Conservation (phyloP, 1,140 invertebrate genomes). For the Cotesia typhae region DNA sequence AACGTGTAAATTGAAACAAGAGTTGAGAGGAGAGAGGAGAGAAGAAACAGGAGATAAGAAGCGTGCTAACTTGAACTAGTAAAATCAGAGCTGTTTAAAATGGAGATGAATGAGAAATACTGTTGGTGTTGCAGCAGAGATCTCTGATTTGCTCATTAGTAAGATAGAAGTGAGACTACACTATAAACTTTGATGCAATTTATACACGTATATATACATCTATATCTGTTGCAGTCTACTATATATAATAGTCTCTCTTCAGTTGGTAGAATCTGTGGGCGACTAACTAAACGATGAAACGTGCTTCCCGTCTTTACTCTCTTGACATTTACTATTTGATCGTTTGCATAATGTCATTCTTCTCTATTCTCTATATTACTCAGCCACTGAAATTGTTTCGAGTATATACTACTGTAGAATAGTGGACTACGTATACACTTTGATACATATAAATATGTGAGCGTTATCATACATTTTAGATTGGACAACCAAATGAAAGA, state of each 20-base stretch:
- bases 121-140: slow-evolving; percentile 24
- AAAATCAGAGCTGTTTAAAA: background rate
- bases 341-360: slow-evolving; percentile 40
- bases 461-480: background rate
- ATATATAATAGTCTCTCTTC: too few relatives aligned
- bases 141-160: slow-evolving; percentile 35
- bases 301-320: slow-evolving; percentile 31
- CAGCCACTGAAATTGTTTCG: background rate
- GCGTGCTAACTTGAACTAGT: background rate
- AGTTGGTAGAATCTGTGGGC: slow-evolving; percentile 32
- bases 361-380: slow-evolving; percentile 5
- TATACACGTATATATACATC: too few relatives aligned
- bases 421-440: background rate
- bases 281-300: slow-evolving; percentile 39
- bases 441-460: background rate
- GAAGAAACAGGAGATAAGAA: background rate
- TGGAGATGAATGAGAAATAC: background rate
- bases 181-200: background rate
- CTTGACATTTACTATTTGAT: slow-evolving; percentile 22
- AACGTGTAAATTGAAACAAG: slow-evolving; percentile 32
- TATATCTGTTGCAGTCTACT: background rate
- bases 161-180: slow-evolving; percentile 1
- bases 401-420: background rate
- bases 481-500: background rate
- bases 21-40: slow-evolving; percentile 13